These are phyloP conservation scores for Epizoanthus ramosus DNA, from an alignment of 92 coral and sea anemone species.

Conservation along the genomic window DNA sequence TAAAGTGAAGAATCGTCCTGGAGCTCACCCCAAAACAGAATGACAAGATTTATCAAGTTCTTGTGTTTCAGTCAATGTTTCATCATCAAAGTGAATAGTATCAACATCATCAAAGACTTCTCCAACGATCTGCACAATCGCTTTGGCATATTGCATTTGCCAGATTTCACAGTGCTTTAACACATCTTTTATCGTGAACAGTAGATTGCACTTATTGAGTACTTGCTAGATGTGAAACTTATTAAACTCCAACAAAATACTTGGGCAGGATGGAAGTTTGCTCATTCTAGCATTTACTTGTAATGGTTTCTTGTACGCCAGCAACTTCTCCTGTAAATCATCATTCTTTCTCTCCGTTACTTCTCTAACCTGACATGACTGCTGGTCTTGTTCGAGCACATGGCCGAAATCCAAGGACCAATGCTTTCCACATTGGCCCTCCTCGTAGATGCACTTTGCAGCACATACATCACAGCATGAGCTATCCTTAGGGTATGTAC, in stretches of 20 bases:
- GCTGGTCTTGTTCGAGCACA: background rate
- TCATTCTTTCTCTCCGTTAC: slow-evolving; percentile 6
- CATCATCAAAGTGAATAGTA: slow-evolving; percentile 15
- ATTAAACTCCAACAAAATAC: slow-evolving; percentile 50
- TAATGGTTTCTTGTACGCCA: slow-evolving; percentile 36
- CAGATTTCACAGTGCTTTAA: slow-evolving; percentile 51
- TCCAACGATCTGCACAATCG: slow-evolving; percentile 36
- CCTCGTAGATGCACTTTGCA: slow-evolving; percentile 50
- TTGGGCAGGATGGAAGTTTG: slow-evolving; percentile 36
- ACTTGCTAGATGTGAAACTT: slow-evolving; percentile 54
- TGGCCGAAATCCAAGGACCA: background rate
- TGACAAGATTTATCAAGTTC: slow-evolving; percentile 7
- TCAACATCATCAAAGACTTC: slow-evolving; percentile 51
- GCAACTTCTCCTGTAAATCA: slow-evolving; percentile 12
- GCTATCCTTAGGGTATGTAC: slow-evolving; percentile 47
- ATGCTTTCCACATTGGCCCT: slow-evolving; percentile 18
- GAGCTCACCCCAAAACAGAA: slow-evolving; percentile 37
- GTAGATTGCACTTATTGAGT: slow-evolving; percentile 43
- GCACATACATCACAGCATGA: slow-evolving; percentile 78
- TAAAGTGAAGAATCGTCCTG: slow-evolving; percentile 34
- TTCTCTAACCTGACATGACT: background rate
- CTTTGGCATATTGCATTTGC: slow-evolving; percentile 49
- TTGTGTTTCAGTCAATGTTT: slow-evolving; percentile 7
- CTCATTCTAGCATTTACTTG: slow-evolving; percentile 1
- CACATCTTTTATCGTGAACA: slow-evolving; percentile 49